phyloP scores from a whole-genome alignment of 2,888 invertebrate genomes.

The Pachycephus smyrnensis region DNA sequence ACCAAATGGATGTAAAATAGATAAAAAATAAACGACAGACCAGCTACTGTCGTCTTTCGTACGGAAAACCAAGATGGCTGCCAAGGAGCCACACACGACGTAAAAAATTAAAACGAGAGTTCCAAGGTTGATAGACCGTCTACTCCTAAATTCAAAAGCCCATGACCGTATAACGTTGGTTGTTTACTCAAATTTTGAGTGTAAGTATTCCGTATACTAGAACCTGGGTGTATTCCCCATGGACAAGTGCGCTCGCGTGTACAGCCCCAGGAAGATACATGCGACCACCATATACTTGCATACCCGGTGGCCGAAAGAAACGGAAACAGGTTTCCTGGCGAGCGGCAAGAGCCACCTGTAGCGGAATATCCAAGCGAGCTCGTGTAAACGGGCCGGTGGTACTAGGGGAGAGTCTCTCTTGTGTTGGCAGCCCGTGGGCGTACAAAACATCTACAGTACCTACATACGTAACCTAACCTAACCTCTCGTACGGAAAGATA shows the following conservation, averaged over 20 bases:
- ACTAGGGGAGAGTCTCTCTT: slow-evolving; percentile 42
- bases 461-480: neutral
- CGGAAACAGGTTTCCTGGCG: slow-evolving; percentile 36
- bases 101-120: neutral
- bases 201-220: slow-evolving; percentile 18
- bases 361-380: slow-evolving; percentile 42
- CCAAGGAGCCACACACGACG: neutral
- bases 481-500: neutral
- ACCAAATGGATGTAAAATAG: neutral
- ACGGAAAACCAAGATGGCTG: neutral
- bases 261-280: slow-evolving; percentile 38
- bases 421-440: slow-evolving; percentile 37
- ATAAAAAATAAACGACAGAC: neutral
- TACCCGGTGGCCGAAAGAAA: slow-evolving; percentile 30
- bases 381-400: slow-evolving; percentile 52
- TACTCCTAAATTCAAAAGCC: neutral
- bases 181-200: slow-evolving; percentile 16
- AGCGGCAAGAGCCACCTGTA: slow-evolving; percentile 47
- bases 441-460: slow-evolving; percentile 17
- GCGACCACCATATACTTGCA: slow-evolving; percentile 12
- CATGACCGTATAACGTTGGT: neutral
- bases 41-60: neutral
- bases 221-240: slow-evolving; percentile 5
- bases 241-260: slow-evolving; percentile 13
- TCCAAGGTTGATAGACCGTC: neutral